Evolutionary conservation across 1,140 invertebrate genomes (phyloP).

Genomic region (Lerema accius): DNA sequence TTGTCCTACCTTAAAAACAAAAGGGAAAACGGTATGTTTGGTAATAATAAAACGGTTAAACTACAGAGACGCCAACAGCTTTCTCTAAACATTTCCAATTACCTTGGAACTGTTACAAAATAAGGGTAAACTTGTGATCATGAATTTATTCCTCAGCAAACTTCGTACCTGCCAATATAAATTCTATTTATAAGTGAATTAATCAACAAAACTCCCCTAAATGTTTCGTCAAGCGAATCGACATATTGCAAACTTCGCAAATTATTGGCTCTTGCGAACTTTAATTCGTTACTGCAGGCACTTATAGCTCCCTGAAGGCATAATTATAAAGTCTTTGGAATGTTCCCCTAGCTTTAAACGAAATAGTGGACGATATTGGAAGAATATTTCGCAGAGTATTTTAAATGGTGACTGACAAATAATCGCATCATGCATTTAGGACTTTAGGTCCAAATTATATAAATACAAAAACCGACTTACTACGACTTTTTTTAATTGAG

Average conservation of each 20-base stretch:
- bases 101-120: not conserved
- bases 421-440: too few relatives aligned
- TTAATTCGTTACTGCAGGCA: constrained; percentile 49
- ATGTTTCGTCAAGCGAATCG: constrained; percentile 53
- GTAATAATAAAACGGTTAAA: too few relatives aligned
- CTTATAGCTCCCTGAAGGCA: constrained; percentile 44
- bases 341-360: constrained; percentile 7
- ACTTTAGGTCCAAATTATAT: too few relatives aligned
- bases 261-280: constrained; percentile 55
- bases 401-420: too few relatives aligned
- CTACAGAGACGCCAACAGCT: not conserved
- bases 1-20: too few relatives aligned
- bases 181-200: constrained; percentile 33
- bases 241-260: constrained; percentile 57
- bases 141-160: constrained; percentile 31
- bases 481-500: too few relatives aligned
- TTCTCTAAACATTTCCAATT: constrained; percentile 11
- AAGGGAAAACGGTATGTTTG: too few relatives aligned
- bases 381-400: too few relatives aligned
- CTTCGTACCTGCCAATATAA: constrained; percentile 32
- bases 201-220: constrained; percentile 43
- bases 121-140: constrained; percentile 8
- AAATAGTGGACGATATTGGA: too few relatives aligned
- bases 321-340: constrained; percentile 18
- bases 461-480: too few relatives aligned